Conservation (phyloP, 2,113 vertebrate species). For the Rhegmatorhina hoffmannsi region DNA sequence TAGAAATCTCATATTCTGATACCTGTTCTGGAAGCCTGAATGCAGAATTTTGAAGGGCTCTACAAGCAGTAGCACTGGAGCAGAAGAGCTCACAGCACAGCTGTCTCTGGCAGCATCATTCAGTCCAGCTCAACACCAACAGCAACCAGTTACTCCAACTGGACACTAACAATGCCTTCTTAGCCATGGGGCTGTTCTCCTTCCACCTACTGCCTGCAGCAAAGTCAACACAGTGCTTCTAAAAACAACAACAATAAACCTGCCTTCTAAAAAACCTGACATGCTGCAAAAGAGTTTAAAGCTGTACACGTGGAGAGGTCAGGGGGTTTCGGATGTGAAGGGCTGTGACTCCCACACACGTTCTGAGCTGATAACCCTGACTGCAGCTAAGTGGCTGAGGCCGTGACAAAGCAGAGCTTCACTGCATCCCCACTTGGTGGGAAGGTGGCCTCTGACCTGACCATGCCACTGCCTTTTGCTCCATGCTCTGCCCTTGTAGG, state of each 20-base stretch:
- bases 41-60: not conserved
- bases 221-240: not conserved
- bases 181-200: not conserved
- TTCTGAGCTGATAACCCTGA: not conserved
- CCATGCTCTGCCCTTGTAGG: not conserved
- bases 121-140: constrained; percentile 36
- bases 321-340: not conserved
- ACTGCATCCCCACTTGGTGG: not conserved
- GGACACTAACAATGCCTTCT: constrained; percentile 20
- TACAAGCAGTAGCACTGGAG: not conserved
- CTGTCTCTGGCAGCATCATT: constrained; percentile 23
- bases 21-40: not conserved
- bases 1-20: not conserved
- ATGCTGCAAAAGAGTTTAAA: not conserved
- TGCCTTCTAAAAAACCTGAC: not conserved
- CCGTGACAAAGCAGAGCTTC: not conserved
- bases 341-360: not conserved
- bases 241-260: not conserved
- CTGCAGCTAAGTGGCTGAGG: not conserved
- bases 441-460: not conserved
- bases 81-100: not conserved
- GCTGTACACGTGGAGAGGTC: not conserved
- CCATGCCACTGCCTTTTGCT: not conserved
- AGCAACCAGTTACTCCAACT: constrained; percentile 24
- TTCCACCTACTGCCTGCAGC: constrained; percentile 17